Base-by-base conservation (phyloP, 2,797 vertebrate species). In the Phataginus tricuspis region DNA sequence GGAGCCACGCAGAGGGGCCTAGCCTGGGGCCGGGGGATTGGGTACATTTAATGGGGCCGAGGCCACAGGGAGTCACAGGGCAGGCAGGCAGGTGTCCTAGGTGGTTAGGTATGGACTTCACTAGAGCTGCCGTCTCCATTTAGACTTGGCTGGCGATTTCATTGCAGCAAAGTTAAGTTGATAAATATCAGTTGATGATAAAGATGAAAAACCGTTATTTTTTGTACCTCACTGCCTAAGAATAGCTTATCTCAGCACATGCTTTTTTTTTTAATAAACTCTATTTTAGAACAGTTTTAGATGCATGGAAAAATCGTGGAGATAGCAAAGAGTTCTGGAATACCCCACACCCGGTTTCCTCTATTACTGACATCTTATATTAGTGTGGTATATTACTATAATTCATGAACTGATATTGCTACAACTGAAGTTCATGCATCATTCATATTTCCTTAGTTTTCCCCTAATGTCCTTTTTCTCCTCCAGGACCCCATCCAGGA, bases 351-450 rank as follows among this genome's bases (percentile, higher is more conserved):
- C n/a, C 31, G 11, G 7, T 42, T 45, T 37, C 68, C 59, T 8
- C 74, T 27, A 1, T 64, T 16, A 25, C 2, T 14, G 59, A 15
- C 7, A 1, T 34, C n/a, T 72, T 66, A 4, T 18, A 4, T 37
- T 37, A 34, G 5, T 14, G n/a, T 18, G 79, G 29, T 53, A 0
- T 39, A 2, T 13, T 9, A 4, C n/a, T 42, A n/a, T 13, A 61
- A 15, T 19, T 39, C 9, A 5, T 42, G 25, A 39, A 7, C 29
- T 1, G 2, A 3, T 7, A 2, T 1, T 13, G 37, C 10, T 21
- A 4, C 7, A 66, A 29, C 66, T 12, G 15, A 79, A 25, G 42
- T 14, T 16, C 2, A 0, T 9, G 2, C 55, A 14, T 25, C 34
- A 19, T 14, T 59, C 63, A 23, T 25, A 25, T 42, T 39, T 12